phyloP scores from a whole-genome alignment of 2,888 invertebrate species.

The Lucinisca nassula region DNA sequence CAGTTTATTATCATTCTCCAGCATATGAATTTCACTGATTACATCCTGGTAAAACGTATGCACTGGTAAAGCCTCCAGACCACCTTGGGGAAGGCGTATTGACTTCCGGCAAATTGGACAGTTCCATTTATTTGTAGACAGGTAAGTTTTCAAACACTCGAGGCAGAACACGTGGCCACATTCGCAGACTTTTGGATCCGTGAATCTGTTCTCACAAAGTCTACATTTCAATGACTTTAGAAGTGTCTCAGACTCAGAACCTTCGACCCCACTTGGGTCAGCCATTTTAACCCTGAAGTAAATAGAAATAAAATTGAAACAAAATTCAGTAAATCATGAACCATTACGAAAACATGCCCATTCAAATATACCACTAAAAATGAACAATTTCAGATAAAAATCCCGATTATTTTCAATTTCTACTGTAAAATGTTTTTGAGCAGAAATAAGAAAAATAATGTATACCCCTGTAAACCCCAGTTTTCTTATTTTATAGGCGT shows the following conservation, averaged over 20 bases:
- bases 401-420: too few species aligned
- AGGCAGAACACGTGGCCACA: constrained; percentile 69
- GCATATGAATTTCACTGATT: constrained; percentile 37
- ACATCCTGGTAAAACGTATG: constrained; percentile 62
- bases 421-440: too few species aligned
- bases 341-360: too few species aligned
- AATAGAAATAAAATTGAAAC: not conserved
- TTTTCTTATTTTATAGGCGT: too few species aligned
- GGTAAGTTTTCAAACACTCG: constrained; percentile 45
- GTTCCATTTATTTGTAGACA: not conserved
- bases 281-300: not conserved
- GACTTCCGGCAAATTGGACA: constrained; percentile 50
- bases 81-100: constrained; percentile 34
- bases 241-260: constrained; percentile 25
- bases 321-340: too few species aligned
- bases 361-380: too few species aligned
- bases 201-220: constrained; percentile 49
- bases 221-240: constrained; percentile 52
- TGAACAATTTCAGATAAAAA: too few species aligned
- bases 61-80: constrained; percentile 37
- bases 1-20: constrained; percentile 57
- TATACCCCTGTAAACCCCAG: too few species aligned
- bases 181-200: constrained; percentile 47
- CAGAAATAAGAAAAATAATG: too few species aligned
- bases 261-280: not conserved